Evolutionary conservation across 2,797 vertebrate genomes (phyloP).

Genomic region (Falco naumanni): DNA sequence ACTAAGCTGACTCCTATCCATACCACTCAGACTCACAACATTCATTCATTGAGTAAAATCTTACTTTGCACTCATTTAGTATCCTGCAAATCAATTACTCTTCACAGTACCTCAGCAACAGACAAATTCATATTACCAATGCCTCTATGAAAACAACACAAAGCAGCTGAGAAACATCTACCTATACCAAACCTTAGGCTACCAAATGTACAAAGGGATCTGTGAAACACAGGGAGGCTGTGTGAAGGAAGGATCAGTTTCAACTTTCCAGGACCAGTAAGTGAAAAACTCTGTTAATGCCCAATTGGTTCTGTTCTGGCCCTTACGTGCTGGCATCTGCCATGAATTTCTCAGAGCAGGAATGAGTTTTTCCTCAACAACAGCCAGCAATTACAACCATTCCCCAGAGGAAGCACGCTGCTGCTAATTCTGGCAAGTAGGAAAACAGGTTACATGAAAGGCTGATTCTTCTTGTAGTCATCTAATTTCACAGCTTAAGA

Average conservation of each 20-base stretch:
- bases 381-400: neutral
- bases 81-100: neutral
- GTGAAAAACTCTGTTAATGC: neutral
- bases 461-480: neutral
- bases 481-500: neutral
- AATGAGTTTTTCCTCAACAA: neutral
- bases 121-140: neutral
- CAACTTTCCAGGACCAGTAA: neutral
- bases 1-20: neutral
- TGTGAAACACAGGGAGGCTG: neutral
- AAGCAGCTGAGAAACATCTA: neutral
- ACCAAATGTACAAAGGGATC: rapidly evolving
- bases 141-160: neutral
- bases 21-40: neutral
- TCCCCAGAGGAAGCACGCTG: neutral
- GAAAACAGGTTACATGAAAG: neutral
- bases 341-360: neutral
- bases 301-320: neutral
- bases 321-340: neutral
- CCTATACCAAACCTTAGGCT: neutral
- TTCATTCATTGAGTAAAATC: neutral
- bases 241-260: neutral
- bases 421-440: neutral
- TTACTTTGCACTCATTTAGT: neutral
- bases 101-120: neutral